These are phyloP conservation scores for Vulpes ferrilata DNA, from an alignment of 2,113 vertebrate genomes.

Conservation along the genomic window DNA sequence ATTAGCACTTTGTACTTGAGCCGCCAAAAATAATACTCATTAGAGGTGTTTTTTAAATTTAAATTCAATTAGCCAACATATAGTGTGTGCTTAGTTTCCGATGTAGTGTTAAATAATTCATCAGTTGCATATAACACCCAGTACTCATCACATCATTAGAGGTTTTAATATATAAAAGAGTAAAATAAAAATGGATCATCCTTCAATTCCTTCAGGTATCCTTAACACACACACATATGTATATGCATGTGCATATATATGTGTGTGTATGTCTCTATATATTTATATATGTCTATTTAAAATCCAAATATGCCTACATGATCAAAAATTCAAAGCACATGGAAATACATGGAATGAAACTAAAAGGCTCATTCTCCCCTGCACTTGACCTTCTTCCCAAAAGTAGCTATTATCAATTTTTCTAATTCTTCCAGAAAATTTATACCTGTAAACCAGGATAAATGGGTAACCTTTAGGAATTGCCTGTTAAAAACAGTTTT, in stretches of 20 bases:
- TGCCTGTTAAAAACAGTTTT: neutral
- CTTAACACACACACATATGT: neutral
- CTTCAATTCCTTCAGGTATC: neutral
- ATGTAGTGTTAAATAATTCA: too few species aligned
- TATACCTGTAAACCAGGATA: neutral
- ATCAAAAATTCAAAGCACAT: neutral
- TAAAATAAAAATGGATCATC: neutral
- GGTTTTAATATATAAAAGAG: neutral
- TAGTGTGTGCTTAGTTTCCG: too few species aligned
- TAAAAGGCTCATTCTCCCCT: neutral
- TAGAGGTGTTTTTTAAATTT: neutral
- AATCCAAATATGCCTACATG: neutral
- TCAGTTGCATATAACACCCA: too few species aligned
- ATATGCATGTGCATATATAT: too few species aligned
- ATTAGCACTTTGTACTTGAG: neutral
- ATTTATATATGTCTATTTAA: neutral
- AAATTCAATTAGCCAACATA: too few species aligned
- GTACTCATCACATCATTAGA: neutral
- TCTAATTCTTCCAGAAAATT: neutral
- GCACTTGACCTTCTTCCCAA: neutral
- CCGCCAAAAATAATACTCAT: neutral
- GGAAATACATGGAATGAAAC: constrained; percentile 9
- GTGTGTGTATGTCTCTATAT: neutral
- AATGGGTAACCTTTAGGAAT: neutral
- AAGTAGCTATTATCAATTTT: neutral